Conservation (phyloP, 2,797 vertebrate species). For the Luscinia megarhynchos region DNA sequence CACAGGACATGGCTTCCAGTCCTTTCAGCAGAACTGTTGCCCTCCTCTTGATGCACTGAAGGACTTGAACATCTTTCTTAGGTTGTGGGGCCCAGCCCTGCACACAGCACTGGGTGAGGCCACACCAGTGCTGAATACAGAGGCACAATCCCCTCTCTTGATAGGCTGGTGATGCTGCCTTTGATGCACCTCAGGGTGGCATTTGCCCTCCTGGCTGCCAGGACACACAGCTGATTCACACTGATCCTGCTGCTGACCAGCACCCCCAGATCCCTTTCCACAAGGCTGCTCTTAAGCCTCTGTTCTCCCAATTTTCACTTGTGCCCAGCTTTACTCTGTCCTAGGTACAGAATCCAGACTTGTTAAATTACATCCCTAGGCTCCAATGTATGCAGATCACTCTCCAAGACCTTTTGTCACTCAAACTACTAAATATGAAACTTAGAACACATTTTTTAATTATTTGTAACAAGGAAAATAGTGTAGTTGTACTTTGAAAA, state of each 20-base stretch:
- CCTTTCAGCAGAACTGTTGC: accelerated
- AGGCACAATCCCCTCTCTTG: background rate
- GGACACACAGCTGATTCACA: accelerated
- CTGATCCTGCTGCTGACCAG: background rate
- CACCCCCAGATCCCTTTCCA: background rate
- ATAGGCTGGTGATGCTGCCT: background rate
- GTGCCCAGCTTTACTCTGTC: accelerated
- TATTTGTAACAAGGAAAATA: background rate
- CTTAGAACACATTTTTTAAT: background rate
- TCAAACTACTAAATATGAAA: background rate
- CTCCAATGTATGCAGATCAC: background rate
- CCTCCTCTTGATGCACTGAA: accelerated
- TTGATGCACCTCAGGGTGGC: background rate
- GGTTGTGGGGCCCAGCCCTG: background rate
- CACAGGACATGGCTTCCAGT: background rate
- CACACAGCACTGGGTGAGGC: background rate
- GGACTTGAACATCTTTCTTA: background rate
- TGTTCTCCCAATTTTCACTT: accelerated
- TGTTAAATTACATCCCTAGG: background rate
- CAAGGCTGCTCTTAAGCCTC: background rate
- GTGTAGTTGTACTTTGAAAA: background rate
- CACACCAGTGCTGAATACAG: accelerated
- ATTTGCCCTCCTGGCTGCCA: background rate
- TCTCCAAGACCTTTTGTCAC: background rate
- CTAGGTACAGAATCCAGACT: background rate